Evolutionary conservation across 1,140 invertebrate species (phyloP).

Genomic region (Caenorhabditis brenneri): DNA sequence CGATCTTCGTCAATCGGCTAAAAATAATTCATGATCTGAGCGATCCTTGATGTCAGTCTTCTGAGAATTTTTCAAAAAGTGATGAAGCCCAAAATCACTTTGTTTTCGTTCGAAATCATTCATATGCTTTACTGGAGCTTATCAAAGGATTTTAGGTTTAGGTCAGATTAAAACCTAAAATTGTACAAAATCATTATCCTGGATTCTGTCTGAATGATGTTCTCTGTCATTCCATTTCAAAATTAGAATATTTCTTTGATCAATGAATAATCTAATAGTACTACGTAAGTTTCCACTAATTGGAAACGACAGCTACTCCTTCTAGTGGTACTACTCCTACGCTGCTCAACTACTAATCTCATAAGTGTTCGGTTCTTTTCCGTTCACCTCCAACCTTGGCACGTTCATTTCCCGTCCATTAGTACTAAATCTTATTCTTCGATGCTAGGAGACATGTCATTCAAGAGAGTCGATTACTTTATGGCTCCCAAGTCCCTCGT

Average conservation of each 20-base stretch:
- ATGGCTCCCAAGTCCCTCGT: background rate
- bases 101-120: background rate
- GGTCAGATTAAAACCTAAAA: background rate
- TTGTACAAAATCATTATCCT: background rate
- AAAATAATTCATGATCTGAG: background rate
- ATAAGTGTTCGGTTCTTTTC: background rate
- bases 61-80: too few species aligned
- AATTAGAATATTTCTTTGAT: background rate
- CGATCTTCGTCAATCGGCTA: constrained; percentile 4
- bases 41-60: too few species aligned
- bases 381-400: background rate
- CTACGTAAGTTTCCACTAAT: background rate
- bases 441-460: background rate
- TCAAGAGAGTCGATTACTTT: background rate
- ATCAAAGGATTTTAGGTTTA: background rate
- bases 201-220: background rate
- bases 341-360: background rate
- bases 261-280: background rate
- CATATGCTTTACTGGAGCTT: background rate
- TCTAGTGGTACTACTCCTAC: background rate
- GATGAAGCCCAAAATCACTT: too few species aligned
- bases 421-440: background rate
- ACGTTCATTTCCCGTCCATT: background rate
- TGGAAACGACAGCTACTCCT: background rate
- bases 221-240: background rate